phyloP scores from a whole-genome alignment of 1,140 invertebrate genomes.

The Dreissena polymorpha region DNA sequence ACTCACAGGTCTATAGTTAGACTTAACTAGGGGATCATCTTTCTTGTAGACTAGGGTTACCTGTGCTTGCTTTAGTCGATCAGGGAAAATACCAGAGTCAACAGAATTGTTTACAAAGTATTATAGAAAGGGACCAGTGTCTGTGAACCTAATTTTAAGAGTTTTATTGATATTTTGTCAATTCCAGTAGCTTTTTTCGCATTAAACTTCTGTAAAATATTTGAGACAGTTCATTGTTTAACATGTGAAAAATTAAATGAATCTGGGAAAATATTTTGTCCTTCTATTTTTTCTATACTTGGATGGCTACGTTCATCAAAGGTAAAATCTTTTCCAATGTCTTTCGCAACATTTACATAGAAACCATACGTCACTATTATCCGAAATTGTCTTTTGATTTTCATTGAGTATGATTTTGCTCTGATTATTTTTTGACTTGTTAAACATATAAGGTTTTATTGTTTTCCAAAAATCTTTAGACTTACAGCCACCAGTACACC shows the following conservation, averaged over 20 bases:
- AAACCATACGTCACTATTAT: constrained; percentile 35
- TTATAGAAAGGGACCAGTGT: constrained; percentile 17
- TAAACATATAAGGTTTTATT: constrained; percentile 31
- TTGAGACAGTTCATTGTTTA: constrained; percentile 12
- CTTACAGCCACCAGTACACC: constrained; percentile 40
- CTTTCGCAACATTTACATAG: constrained; percentile 16
- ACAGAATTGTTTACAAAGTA: constrained; percentile 31
- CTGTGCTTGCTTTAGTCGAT: constrained; percentile 39
- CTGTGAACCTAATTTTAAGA: constrained; percentile 21
- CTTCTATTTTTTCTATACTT: constrained; percentile 40
- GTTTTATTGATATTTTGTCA: constrained; percentile 46
- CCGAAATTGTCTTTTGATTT: constrained; percentile 14
- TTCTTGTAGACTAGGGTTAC: constrained; percentile 30
- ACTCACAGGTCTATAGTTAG: constrained; percentile 21
- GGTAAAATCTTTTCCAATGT: constrained; percentile 41
- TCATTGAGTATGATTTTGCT: constrained; percentile 31
- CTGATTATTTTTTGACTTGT: background rate
- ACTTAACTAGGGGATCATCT: constrained; percentile 18
- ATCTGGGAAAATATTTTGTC: constrained; percentile 12
- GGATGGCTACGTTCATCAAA: constrained; percentile 38
- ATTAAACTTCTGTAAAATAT: constrained; percentile 32
- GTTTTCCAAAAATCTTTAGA: constrained; percentile 45
- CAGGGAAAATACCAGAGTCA: constrained; percentile 11
- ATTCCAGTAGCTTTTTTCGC: constrained; percentile 45
- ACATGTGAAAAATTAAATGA: constrained; percentile 17